Conservation (phyloP, 2,888 invertebrate genomes). For the Hydrotaea diabolus region DNA sequence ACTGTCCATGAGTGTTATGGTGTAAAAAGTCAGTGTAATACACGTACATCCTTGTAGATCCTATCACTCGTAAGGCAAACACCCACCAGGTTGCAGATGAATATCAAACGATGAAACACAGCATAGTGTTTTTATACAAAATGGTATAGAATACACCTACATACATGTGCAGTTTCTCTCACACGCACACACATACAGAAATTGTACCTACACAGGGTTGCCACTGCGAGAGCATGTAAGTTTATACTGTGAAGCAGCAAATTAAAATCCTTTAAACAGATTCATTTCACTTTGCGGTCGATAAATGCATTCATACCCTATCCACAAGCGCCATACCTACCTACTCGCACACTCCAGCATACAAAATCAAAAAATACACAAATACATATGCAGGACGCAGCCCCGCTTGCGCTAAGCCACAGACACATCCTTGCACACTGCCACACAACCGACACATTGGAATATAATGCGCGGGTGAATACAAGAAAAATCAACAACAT, state of each 20-base stretch:
- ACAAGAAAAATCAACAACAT: constrained; percentile 59
- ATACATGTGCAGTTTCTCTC: neutral
- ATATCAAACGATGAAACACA: neutral
- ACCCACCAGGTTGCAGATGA: too few relatives aligned
- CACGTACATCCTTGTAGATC: too few relatives aligned
- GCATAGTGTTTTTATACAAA: neutral
- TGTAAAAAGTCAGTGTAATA: too few relatives aligned
- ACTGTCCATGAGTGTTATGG: too few relatives aligned
- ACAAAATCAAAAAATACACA: constrained; percentile 35
- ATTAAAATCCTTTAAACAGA: constrained; percentile 78
- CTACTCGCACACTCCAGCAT: neutral
- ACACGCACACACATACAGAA: neutral
- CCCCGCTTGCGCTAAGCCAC: constrained; percentile 44
- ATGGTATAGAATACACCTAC: too few relatives aligned
- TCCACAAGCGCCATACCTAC: constrained; percentile 44
- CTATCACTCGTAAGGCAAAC: too few relatives aligned
- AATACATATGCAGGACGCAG: neutral
- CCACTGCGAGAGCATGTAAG: neutral
- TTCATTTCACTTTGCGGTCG: constrained; percentile 78
- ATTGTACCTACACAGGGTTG: neutral
- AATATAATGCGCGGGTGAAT: constrained; percentile 56
- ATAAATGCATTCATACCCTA: constrained; percentile 73
- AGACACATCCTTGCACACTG: constrained; percentile 51
- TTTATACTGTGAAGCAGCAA: constrained; percentile 56
- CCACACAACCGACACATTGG: constrained; percentile 9